A percentile compares a stretch with the other conserved stretches of the same genome.
These are phyloP conservation scores for Trematomus loennbergii DNA, from an alignment of 2,113 vertebrate species.

Conservation along the genomic window DNA sequence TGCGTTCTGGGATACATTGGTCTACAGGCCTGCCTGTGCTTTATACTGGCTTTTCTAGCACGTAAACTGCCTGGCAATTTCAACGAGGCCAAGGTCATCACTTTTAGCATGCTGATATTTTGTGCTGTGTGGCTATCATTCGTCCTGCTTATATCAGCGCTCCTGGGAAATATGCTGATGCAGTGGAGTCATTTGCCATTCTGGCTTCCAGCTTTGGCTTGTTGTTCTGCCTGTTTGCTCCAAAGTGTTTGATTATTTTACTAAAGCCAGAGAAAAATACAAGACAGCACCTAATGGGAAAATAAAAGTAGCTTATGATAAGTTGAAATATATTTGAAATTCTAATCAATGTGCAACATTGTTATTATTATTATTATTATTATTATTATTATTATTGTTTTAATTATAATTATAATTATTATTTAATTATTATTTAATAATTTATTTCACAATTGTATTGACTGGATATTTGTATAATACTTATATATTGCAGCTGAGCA, in stretches of 20 bases:
- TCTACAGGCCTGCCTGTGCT: conserved; percentile 70
- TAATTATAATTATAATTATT: not conserved
- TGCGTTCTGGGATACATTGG: conserved; percentile 82
- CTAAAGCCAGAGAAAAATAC: conserved; percentile 81
- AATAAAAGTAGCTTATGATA: conserved; percentile 38
- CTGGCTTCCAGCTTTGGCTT: conserved; percentile 81
- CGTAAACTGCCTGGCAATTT: conserved; percentile 83
- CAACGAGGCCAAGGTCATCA: conserved; percentile 85
- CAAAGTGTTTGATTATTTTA: conserved; percentile 82
- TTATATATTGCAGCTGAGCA: not conserved
- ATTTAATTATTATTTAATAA: not conserved
- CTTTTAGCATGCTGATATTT: conserved; percentile 85
- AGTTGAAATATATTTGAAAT: too few species aligned
- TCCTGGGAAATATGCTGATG: conserved; percentile 81
- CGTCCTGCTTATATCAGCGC: conserved; percentile 83
- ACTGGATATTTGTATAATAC: not conserved
- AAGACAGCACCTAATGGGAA: conserved; percentile 79
- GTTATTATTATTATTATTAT: too few species aligned
- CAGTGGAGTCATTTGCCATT: conserved; percentile 84
- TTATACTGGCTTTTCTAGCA: conserved; percentile 80
- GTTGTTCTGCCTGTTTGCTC: conserved; percentile 78
- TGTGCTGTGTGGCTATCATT: conserved; percentile 85
- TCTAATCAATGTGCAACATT: too few species aligned
- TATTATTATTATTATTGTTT: not conserved
- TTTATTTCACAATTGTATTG: not conserved